Conservation (phyloP, 2,797 vertebrate genomes). For the Hemitrygon akajei region DNA sequence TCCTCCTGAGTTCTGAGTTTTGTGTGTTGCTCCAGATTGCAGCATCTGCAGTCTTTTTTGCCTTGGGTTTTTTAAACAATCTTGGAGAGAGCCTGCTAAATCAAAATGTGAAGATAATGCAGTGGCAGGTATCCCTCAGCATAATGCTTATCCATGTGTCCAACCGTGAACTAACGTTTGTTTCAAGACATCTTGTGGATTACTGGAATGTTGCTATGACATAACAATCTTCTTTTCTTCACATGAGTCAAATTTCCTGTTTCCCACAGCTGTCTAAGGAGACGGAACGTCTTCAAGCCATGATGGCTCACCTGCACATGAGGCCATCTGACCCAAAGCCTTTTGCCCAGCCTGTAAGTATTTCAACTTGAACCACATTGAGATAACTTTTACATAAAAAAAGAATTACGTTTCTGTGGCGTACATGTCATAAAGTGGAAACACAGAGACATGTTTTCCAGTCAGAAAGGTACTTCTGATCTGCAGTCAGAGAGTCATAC, state of each 20-base stretch:
- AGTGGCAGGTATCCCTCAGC: background rate
- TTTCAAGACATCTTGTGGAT: background rate
- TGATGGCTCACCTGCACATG: constrained; percentile 99
- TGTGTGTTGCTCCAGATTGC: too few species aligned
- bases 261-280: constrained; percentile 83
- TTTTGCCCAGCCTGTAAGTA: constrained; percentile 89
- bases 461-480: background rate
- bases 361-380: background rate
- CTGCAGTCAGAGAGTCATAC: background rate
- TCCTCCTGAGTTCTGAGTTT: too few species aligned
- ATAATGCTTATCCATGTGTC: background rate
- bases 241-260: constrained; percentile 20
- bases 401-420: background rate
- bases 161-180: background rate
- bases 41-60: too few species aligned
- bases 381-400: background rate
- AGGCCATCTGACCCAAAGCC: constrained; percentile 96
- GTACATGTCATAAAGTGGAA: background rate
- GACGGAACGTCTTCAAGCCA: constrained; percentile 93
- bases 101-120: background rate
- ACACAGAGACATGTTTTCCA: background rate
- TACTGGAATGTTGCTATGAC: background rate
- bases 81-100: background rate
- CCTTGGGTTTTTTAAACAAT: too few species aligned
- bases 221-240: background rate